Conservation (phyloP, 1,140 invertebrate genomes). For the Drosophila rufa region DNA sequence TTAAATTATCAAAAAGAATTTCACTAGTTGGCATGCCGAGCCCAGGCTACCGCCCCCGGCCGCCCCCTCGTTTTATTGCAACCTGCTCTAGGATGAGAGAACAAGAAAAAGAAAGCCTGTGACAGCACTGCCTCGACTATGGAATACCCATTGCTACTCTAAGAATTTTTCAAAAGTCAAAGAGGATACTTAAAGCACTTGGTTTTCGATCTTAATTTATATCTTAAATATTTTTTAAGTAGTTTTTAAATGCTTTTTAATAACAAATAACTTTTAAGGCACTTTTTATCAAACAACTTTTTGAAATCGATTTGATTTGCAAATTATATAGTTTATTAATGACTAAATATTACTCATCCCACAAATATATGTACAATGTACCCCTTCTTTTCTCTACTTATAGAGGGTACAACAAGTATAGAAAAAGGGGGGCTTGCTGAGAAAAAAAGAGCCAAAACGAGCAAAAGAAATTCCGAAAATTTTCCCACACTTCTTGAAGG, state of each 20-base stretch:
- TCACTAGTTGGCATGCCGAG: slow-evolving; percentile 78
- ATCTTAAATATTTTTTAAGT: not conserved
- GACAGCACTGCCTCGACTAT: not conserved
- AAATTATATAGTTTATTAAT: not conserved
- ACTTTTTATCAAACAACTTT: not conserved
- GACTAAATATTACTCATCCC: not conserved
- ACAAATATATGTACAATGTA: not conserved
- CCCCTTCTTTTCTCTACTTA: no score
- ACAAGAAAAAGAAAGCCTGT: not conserved
- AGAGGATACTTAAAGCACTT: not conserved
- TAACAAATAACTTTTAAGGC: not conserved
- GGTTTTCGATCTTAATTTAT: no score
- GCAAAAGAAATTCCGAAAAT: slow-evolving; percentile 80
- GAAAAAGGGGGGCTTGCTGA: slow-evolving; percentile 6
- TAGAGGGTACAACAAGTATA: not conserved
- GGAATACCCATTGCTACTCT: not conserved
- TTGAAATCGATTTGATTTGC: fast-evolving
- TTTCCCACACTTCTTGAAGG: slow-evolving; percentile 78
- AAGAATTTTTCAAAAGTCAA: not conserved
- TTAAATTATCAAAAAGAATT: slow-evolving; percentile 83
- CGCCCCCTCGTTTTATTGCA: slow-evolving; percentile 25
- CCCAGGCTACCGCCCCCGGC: slow-evolving; percentile 37
- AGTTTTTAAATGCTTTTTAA: not conserved
- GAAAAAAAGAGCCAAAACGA: slow-evolving; percentile 39
- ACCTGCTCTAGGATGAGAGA: slow-evolving; percentile 26